Evolutionary conservation across 1,140 invertebrate species (phyloP), one percentile per base, ranked within the genome.

Genomic region (Zaprionus vittiger): DNA sequence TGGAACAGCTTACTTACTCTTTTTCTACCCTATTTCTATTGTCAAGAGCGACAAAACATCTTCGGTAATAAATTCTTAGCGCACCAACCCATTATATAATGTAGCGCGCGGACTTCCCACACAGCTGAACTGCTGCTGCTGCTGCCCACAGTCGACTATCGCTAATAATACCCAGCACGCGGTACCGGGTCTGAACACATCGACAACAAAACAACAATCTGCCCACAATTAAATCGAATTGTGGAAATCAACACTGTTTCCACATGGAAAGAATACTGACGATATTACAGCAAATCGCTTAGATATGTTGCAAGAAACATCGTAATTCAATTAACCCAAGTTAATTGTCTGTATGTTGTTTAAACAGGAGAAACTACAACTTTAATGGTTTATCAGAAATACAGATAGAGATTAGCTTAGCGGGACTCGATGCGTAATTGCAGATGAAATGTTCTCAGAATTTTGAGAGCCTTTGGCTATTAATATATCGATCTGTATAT

Each of bases 141-240:
- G 62, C 73, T 64, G 44, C 68, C 73, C 54, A 72, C 68, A 61
- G 60, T 49, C 44, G 6, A 38, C 49, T 20, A 24, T 38, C 47
- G 17, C 63, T 44, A 67, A 24, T 56, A 26, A 26, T 28, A 37
- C 37, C 49, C 31, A 60, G 52, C 54, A 34, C 28, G 28, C 52
- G 41, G 57, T 63, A 31, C 59, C 41, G 68, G 68, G 59, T 62
- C 47, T 20, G 14, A 47, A 73, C 20, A 59, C 12, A 14, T 6
- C 55, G 26, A 34, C 38, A 26, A 24, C 26, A 44, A 68, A 75
- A 54, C 69, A 66, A 61, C 57, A 57, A 66, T 24, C 77, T 79
- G 77, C 77, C 77, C 77, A 80, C 77, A 73, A 73, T 68, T 52
- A 52, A 52, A 52, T 52, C 17, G 75, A 73, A 72, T 64, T 47